A percentile compares a stretch with the other conserved stretches of the same genome.
These are phyloP conservation scores for Eupeodes corollae DNA, from an alignment of 1,140 invertebrate species.

Conservation along the genomic window DNA sequence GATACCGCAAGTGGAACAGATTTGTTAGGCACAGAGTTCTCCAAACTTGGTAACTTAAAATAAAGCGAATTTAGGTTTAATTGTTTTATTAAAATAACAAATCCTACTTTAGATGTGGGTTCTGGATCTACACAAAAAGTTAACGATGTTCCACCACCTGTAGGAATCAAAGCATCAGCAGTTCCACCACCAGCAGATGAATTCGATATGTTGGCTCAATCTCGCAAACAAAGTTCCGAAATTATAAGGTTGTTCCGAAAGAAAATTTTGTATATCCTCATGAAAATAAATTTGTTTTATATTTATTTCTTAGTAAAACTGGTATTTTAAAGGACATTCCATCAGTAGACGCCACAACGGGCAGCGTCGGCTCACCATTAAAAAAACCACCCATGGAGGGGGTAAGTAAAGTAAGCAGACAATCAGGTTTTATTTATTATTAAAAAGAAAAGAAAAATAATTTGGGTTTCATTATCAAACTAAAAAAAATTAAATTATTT, in stretches of 20 bases:
- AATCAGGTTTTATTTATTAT: slow-evolving; percentile 8
- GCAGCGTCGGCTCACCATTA: slow-evolving; percentile 25
- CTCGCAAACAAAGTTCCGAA: slow-evolving; percentile 46
- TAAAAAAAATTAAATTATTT: slow-evolving; percentile 13
- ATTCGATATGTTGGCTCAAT: slow-evolving; percentile 88
- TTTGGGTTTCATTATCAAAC: slow-evolving; percentile 13
- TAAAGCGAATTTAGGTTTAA: neutral
- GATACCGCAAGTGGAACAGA: slow-evolving; percentile 34
- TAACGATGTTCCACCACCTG: slow-evolving; percentile 27
- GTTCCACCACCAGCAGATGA: slow-evolving; percentile 48
- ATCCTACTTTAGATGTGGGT: slow-evolving; percentile 15
- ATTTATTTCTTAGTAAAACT: slow-evolving; percentile 17
- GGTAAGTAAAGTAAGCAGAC: slow-evolving; percentile 36
- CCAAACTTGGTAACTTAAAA: slow-evolving; percentile 6
- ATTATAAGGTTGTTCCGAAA: slow-evolving; percentile 14
- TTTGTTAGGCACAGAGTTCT: slow-evolving; percentile 3
- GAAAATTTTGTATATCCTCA: neutral
- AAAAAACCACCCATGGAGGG: slow-evolving; percentile 20
- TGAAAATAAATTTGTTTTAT: neutral
- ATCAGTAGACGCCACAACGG: slow-evolving; percentile 29
- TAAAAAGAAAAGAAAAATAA: neutral
- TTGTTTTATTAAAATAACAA: neutral
- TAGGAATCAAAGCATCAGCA: slow-evolving; percentile 9
- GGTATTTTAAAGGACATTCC: slow-evolving; percentile 31
- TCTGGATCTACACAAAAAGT: slow-evolving; percentile 28